Evolutionary conservation across 2,888 invertebrate species (phyloP), one percentile per base, ranked within the genome.

Genomic region (Cryptocephalus moraei): DNA sequence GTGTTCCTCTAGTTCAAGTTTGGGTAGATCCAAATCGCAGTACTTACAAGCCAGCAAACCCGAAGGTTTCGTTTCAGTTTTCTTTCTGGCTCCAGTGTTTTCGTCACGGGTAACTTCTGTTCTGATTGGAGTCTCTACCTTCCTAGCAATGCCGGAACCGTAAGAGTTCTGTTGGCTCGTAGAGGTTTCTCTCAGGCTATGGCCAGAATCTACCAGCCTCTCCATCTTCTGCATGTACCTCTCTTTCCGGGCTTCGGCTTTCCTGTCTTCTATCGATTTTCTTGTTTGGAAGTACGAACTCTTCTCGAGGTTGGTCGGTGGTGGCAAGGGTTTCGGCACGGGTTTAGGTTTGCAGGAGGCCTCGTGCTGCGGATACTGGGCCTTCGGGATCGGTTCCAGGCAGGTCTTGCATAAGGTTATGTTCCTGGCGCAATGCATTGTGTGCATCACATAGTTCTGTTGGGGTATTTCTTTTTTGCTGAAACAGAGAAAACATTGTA

Each of bases 401-500:
- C 86, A 86, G 3, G 75, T 74, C 0, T 77, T 73, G 58, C 86
- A 86, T 43, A 82, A 63, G 2, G 76, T 70, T 43, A 85, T 78
- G 67, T 84, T 83, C 36, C 84, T 71, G 0, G 77, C 75, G 62
- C 86, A 86, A 68, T 85, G 83, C 51, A 81, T 77, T 13, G 76
- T 75, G 69, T 86, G 86, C 68, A 81, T 82, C 2, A 79, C 76
- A 72, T 79, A 84, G 68, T 86, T 86, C 44, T 68, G 72, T 8
- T 75, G 71, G 0, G 83, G 81, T 45, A 86, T 81, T 59, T 84
- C 81, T 40, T 79, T 76, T 64, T 84, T 82, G 68, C 84, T 84
- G 72, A 10, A 70, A 69, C 22, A 43, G n/a, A 42, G 41, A 33
- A 45, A 48, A 38, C 45, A 39, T 34, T 8, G 22, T 22, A 2